Conservation (phyloP, 2,113 vertebrate genomes). For the Marmota flaviventris region DNA sequence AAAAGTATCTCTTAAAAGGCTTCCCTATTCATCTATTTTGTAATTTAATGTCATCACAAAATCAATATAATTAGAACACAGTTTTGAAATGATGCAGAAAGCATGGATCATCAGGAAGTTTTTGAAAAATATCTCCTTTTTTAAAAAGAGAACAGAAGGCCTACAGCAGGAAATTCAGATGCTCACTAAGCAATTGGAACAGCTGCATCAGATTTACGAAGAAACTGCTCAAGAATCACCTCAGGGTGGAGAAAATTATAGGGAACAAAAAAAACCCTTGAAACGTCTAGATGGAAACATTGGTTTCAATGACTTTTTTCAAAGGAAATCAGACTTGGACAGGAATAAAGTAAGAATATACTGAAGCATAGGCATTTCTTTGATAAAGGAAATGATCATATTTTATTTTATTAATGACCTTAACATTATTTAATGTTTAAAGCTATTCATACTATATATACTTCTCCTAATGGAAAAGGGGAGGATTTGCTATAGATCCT, state of each 20-base stretch:
- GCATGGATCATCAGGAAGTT: neutral
- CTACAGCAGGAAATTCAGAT: constrained; percentile 65
- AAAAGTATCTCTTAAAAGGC: neutral
- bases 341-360: constrained; percentile 67
- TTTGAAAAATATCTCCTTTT: neutral
- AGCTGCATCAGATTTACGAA: constrained; percentile 47
- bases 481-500: neutral
- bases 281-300: constrained; percentile 47
- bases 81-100: constrained; percentile 7
- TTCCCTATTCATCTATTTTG: neutral
- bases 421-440: constrained; percentile 31
- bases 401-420: constrained; percentile 5
- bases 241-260: constrained; percentile 42
- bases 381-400: neutral
- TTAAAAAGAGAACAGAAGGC: constrained; percentile 33
- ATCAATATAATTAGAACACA: neutral
- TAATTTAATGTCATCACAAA: neutral
- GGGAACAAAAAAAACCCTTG: constrained; percentile 58
- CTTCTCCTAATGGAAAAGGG: constrained; percentile 9
- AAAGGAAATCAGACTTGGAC: constrained; percentile 49
- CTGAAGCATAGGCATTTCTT: constrained; percentile 18
- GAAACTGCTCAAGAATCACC: constrained; percentile 16
- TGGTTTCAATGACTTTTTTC: constrained; percentile 60
- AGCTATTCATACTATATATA: neutral
- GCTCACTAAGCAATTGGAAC: constrained; percentile 59